Evolutionary conservation across 2,888 invertebrate species (phyloP).

Genomic region (Ormyrus labotus): DNA sequence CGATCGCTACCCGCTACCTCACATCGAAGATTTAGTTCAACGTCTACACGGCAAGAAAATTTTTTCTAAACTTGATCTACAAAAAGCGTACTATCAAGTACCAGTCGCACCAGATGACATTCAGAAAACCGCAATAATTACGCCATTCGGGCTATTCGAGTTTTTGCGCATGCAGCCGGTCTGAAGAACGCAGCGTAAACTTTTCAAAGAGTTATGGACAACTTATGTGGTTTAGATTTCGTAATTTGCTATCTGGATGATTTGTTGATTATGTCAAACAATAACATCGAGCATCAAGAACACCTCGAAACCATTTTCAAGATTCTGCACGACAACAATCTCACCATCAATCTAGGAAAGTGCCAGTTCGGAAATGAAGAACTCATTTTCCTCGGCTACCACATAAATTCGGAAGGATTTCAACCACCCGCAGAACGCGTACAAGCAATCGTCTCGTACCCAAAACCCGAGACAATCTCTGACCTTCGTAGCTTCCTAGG

Average conservation of each 20-base stretch:
- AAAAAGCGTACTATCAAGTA: constrained; percentile 47
- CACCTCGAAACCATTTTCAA: constrained; percentile 56
- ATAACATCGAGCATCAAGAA: constrained; percentile 55
- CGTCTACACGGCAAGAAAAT: constrained; percentile 35
- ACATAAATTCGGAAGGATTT: constrained; percentile 63
- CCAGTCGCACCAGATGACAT: constrained; percentile 37
- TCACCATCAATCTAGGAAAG: constrained; percentile 63
- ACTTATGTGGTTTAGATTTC: constrained; percentile 55
- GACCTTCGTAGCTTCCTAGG: constrained; percentile 68
- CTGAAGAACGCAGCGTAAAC: constrained; percentile 60
- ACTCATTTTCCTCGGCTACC: constrained; percentile 65
- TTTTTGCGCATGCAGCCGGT: constrained; percentile 56
- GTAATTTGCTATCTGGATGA: constrained; percentile 60
- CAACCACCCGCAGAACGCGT: constrained; percentile 67
- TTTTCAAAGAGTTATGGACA: constrained; percentile 64
- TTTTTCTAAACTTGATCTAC: constrained; percentile 51
- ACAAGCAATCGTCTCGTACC: constrained; percentile 61
- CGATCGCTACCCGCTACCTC: constrained; percentile 44
- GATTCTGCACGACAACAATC: constrained; percentile 49
- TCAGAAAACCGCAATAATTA: neutral
- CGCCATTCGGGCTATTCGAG: constrained; percentile 1
- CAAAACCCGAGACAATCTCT: constrained; percentile 63
- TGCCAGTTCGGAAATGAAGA: constrained; percentile 63
- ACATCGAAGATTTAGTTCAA: constrained; percentile 43
- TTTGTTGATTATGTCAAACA: constrained; percentile 54